phyloP scores from a whole-genome alignment of 2,888 invertebrate genomes.

The Platynereis dumerilii region DNA sequence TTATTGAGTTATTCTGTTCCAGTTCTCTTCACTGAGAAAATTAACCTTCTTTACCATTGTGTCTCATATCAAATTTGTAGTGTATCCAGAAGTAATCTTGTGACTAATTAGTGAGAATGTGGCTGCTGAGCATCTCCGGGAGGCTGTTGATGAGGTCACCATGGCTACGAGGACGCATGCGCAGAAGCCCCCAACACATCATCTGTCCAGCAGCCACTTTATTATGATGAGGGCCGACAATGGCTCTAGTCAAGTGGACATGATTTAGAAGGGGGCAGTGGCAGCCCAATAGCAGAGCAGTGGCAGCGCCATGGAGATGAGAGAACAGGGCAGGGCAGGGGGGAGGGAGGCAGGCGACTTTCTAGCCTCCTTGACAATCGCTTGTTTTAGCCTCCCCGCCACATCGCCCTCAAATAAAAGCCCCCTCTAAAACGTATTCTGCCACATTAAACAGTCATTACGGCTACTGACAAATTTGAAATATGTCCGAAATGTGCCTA shows the following conservation, averaged over 20 bases:
- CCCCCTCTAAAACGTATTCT: not conserved
- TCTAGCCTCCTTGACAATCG: not conserved
- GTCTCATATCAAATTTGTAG: too few relatives aligned
- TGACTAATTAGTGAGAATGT: too few relatives aligned
- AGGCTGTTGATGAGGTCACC: too few relatives aligned
- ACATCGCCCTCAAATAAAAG: not conserved
- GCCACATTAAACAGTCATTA: constrained; percentile 5
- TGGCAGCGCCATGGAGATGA: too few relatives aligned
- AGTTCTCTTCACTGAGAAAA: too few relatives aligned
- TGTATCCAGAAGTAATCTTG: too few relatives aligned
- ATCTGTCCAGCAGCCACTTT: too few relatives aligned
- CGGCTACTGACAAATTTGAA: constrained; percentile 9
- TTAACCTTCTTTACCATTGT: too few relatives aligned
- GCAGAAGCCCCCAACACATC: too few relatives aligned
- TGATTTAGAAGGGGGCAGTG: not conserved
- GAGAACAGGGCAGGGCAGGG: not conserved
- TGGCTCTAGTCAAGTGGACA: constrained; percentile 3
- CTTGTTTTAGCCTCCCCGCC: not conserved
- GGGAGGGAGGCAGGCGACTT: not conserved
- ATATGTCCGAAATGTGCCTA: not conserved
- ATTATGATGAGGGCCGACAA: not conserved
- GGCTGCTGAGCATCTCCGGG: too few relatives aligned
- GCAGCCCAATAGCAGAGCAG: not conserved
- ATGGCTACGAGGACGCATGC: too few relatives aligned
- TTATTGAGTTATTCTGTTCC: too few relatives aligned